These are phyloP conservation scores for Spicauda simplicius DNA, from an alignment of 2,888 invertebrate species.

Conservation along the genomic window DNA sequence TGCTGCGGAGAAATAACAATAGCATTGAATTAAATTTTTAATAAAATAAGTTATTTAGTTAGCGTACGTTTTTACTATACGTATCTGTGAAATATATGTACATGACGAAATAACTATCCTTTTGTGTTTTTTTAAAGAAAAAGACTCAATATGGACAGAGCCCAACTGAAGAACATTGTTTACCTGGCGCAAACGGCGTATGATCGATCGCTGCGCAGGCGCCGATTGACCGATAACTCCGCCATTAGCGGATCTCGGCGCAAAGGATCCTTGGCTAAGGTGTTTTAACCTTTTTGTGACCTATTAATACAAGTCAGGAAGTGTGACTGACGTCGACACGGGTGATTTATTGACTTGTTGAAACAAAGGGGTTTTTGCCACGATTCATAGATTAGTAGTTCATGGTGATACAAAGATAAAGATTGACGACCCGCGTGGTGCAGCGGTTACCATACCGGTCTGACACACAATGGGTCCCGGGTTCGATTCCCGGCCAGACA, in stretches of 20 bases:
- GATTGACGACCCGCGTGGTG: too few relatives aligned
- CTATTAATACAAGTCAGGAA: slow-evolving; percentile 31
- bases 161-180: slow-evolving; percentile 26
- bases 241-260: slow-evolving; percentile 35
- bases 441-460: too few relatives aligned
- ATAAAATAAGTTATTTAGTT: too few relatives aligned
- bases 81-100: too few relatives aligned
- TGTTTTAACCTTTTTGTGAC: slow-evolving; percentile 34
- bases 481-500: too few relatives aligned
- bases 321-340: slow-evolving; percentile 23
- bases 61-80: too few relatives aligned
- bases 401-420: too few relatives aligned
- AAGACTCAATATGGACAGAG: background rate
- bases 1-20: too few relatives aligned
- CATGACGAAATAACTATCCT: too few relatives aligned
- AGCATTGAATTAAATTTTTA: too few relatives aligned
- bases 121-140: background rate
- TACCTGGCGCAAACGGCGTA: slow-evolving; percentile 40
- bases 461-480: too few relatives aligned
- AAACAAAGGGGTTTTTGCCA: slow-evolving; percentile 2
- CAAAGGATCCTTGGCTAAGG: slow-evolving; percentile 12
- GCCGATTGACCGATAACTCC: slow-evolving; percentile 39
- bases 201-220: slow-evolving; percentile 51
- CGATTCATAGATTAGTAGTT: too few relatives aligned
- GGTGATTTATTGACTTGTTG: slow-evolving; percentile 25